These are phyloP conservation scores for Cynaeus angustus DNA, from an alignment of 2,888 invertebrate genomes.

Conservation along the genomic window DNA sequence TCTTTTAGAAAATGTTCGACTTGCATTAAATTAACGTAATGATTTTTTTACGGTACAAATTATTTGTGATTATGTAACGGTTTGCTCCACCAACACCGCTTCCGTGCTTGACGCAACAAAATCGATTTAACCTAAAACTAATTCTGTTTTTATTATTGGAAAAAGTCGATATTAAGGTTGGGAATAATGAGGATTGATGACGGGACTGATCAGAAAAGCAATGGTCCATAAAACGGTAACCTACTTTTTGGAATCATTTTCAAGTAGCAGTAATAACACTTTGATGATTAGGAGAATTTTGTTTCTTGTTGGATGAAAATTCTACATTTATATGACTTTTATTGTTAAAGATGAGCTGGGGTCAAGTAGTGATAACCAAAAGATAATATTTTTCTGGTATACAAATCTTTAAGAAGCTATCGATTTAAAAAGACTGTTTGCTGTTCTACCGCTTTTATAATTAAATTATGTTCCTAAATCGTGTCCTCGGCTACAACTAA, in stretches of 20 bases:
- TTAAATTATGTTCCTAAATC: slow-evolving; percentile 38
- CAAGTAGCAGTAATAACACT: too few species aligned
- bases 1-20: background rate
- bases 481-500: slow-evolving; percentile 19
- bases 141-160: slow-evolving; percentile 39
- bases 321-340: too few species aligned
- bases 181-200: slow-evolving; percentile 34
- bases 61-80: slow-evolving; percentile 34
- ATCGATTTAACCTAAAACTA: slow-evolving; percentile 54
- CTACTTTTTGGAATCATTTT: too few species aligned
- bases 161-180: slow-evolving; percentile 35
- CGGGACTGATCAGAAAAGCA: background rate
- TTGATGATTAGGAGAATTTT: too few species aligned
- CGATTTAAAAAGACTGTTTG: background rate
- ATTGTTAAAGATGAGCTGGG: too few species aligned
- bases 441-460: slow-evolving; percentile 14
- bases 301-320: too few species aligned
- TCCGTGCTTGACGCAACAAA: slow-evolving; percentile 46
- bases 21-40: background rate
- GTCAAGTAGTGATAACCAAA: background rate
- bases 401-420: background rate
- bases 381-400: background rate
- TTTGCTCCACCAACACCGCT: slow-evolving; percentile 22
- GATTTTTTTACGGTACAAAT: background rate
- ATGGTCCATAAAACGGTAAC: too few species aligned